Base-by-base conservation (phyloP, 2,797 vertebrate genomes). In the Erpetoichthys calabaricus region DNA sequence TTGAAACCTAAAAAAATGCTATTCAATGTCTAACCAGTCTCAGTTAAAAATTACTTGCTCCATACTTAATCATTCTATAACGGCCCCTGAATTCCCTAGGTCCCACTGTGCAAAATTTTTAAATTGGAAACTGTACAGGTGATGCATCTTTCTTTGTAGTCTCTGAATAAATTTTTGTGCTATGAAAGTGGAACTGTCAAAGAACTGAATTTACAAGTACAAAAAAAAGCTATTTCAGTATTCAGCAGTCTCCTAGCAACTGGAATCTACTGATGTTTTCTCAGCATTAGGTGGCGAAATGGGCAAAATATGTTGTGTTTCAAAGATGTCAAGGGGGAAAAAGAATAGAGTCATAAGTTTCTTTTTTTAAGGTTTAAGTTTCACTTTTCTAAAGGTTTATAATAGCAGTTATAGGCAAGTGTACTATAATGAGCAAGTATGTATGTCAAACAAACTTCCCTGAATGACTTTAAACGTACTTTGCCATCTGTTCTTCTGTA, bases 201-300 rank as follows among this genome's bases (percentile, higher is more conserved):
- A 67, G 61, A 71, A 65, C 3, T 63, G 62, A 73, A 76, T 74
- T 73, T 74, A 71, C 61, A 80, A 74, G 65, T 56, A 68, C 56
- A 57, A 62, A 68, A 63, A 57, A 67, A 64, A 62, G 56, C 56
- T 59, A 66, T 66, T 68, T 73, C 60, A 55, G 61, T 67, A 62
- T 67, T 70, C 63, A 59, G 56, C 53, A 55, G 72, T 80, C 63
- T 69, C 77, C 72, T 76, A 80, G 80, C 75, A 80, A 82, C 70
- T 60, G 61, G 61, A 65, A 68, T 63, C 64, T 70, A 58, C 64
- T 63, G 62, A 65, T 65, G 69, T 66, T 72, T 73, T 71, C 67
- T 68, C 60, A 56, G 69, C 63, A 64, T 54, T 71, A 72, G 56
- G 60, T 60, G 56, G 55, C 53, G 68, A 70, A 52, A 59, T 63